Evolutionary conservation across 1,140 invertebrate genomes (phyloP), one percentile per base, ranked within the genome.

Genomic region (Papilio dardanus): DNA sequence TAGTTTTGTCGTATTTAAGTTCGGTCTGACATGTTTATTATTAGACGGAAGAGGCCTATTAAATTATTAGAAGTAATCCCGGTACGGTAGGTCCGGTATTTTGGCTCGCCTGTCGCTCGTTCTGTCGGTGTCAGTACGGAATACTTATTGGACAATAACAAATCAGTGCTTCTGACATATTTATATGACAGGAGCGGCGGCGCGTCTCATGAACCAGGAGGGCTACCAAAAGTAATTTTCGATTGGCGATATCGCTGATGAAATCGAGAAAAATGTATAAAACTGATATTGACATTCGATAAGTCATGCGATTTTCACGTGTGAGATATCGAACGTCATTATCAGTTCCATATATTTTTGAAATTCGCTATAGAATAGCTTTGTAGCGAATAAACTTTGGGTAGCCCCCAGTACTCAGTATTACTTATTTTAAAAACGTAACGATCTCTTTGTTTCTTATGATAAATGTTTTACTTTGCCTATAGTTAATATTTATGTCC

Each of bases 21-120:
- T 85, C 77, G 62, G 80, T 73, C 81, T 90, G 91, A 92, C 91
- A 92, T 92, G 89, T 92, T 92, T 92, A 92, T 92, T 92, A 88
- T 92, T 87, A 86, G 85, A 83, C 81, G 86, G 88, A 88, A 89
- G 81, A 79, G 86, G 86, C 88, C 89, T 92, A 91, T 92, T 92
- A 92, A 92, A 92, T 91, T 89, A 88, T 91, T 88, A 85, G 85
- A 85, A 85, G 80, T 91, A 91, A 91, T 90, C 88, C 87, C 80
- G 14, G 79, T 77, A 82, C 74, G 81, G 87, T 86, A 81, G 85
- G 86, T 81, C 84, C 50, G 86, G 83, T 88, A 90, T 90, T 92
- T 90, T 89, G 88, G 89, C 85, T 85, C 85, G 80, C 80, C 81
- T 83, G 83, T 86, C 81, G 74, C 74, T 77, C 79, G 74, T 76